phyloP scores from a whole-genome alignment of 2,113 vertebrate genomes.

The Pangasianodon hypophthalmus region DNA sequence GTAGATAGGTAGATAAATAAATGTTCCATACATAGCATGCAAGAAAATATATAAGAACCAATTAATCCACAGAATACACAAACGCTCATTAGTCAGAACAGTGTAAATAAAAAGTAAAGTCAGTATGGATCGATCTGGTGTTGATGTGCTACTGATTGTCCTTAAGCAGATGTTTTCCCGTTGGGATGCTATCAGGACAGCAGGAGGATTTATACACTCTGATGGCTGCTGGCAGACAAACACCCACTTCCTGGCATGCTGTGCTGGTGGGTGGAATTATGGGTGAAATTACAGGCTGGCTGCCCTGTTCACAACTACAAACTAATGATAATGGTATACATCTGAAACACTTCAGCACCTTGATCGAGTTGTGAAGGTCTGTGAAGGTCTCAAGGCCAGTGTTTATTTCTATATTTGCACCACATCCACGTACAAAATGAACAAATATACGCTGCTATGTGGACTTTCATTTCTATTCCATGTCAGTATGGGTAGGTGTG shows the following conservation, averaged over 20 bases:
- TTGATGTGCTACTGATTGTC: constrained; percentile 7
- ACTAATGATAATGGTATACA: constrained; percentile 14
- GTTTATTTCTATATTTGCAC: background rate
- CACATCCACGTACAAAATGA: background rate
- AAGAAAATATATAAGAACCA: background rate
- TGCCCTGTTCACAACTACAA: constrained; percentile 7
- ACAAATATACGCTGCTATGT: background rate
- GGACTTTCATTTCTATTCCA: background rate
- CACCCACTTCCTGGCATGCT: constrained; percentile 3
- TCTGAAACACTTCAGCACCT: background rate
- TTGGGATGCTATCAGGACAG: background rate
- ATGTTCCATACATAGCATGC: background rate
- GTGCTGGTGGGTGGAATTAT: constrained; percentile 21
- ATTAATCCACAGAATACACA: background rate
- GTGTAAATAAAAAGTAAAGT: constrained; percentile 22
- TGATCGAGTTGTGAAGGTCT: background rate
- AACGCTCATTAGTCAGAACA: background rate
- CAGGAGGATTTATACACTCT: constrained; percentile 15
- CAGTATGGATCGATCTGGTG: background rate
- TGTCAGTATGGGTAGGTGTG: background rate
- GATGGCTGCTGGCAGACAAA: constrained; percentile 17
- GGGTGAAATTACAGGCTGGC: constrained; percentile 22
- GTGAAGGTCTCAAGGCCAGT: background rate
- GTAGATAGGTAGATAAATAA: background rate
- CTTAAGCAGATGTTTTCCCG: constrained; percentile 2